Conservation (phyloP, 1,140 invertebrate species). For the Cyclargus thomasi region DNA sequence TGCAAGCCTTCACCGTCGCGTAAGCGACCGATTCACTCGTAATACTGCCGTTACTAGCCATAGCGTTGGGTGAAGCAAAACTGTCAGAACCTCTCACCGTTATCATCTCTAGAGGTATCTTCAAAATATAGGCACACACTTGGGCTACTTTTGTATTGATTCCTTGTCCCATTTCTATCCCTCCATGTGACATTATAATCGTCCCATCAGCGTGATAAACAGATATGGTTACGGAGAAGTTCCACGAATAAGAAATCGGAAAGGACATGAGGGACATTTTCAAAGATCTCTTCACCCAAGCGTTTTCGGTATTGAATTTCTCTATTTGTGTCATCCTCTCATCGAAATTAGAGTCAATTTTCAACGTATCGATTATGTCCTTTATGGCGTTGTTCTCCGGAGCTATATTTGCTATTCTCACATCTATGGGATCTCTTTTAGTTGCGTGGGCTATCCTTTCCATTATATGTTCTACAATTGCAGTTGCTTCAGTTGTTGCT, state of each 20-base stretch:
- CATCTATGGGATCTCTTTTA: slow-evolving; percentile 81
- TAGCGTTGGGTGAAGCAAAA: slow-evolving; percentile 80
- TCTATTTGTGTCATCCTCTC: slow-evolving; percentile 64
- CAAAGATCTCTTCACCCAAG: slow-evolving; percentile 81
- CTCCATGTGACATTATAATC: slow-evolving; percentile 80
- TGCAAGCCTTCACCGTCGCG: slow-evolving; percentile 81
- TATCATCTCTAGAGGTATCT: slow-evolving; percentile 82
- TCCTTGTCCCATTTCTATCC: slow-evolving; percentile 85
- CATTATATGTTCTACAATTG: slow-evolving; percentile 87
- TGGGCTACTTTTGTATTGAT: slow-evolving; percentile 82
- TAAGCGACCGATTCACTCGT: slow-evolving; percentile 82
- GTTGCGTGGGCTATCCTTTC: slow-evolving; percentile 84
- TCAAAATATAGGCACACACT: slow-evolving; percentile 83
- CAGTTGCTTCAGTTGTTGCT: slow-evolving; percentile 81
- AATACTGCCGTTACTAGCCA: slow-evolving; percentile 82
- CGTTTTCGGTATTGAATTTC: slow-evolving; percentile 70
- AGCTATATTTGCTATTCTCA: slow-evolving; percentile 79
- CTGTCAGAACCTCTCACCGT: slow-evolving; percentile 81
- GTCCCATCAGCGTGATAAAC: slow-evolving; percentile 82
- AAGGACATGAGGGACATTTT: slow-evolving; percentile 76
- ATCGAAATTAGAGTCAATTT: slow-evolving; percentile 74
- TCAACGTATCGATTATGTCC: slow-evolving; percentile 73
- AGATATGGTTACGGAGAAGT: slow-evolving; percentile 77
- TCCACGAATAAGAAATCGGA: slow-evolving; percentile 66
- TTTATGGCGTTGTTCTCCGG: slow-evolving; percentile 57